Base-by-base conservation (phyloP, 2,888 invertebrate genomes). In the Drosophila affinis region DNA sequence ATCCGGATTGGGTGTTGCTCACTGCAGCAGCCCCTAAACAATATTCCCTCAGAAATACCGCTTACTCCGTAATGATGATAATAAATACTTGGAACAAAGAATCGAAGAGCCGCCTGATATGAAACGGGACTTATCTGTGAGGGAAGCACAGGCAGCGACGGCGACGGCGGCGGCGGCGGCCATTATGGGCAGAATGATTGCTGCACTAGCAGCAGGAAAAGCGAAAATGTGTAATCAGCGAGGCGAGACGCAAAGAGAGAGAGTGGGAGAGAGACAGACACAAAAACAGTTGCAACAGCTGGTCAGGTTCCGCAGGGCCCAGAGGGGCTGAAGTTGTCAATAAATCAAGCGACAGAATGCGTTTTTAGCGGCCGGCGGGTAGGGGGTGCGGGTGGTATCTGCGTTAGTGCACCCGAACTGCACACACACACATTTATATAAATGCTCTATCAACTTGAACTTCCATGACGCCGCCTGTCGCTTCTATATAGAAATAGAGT, bases 191-290 rank as follows among this genome's bases (percentile, higher is more conserved):
- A 39, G 39, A 39, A 3, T 39, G 39, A 46, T 32, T 21, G 27
- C 21, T 21, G 49, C 21, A 49, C 9, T 27, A 29, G n/a, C 49
- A 48, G n/a, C 39, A 57, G 47, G 32, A 57, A 78, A 78, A 78
- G 61, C 51, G 32, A 65, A 61, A 68, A 49, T 24, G 32, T 75
- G 51, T 77, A 78, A 77, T 75, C 79, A 78, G 56, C 75, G 77
- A 72, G 62, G 79, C 79, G 79, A 72, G 53, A 58, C 58, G 58
- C 24, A 32, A 24, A 58, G 21, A 44, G 48, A 49, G 48, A 14
- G 39, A 12, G n/a, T n/a, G n/a, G n/a, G 34, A 47, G 59, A 60
- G 34, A n/a, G 24, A 53, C 46, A 53, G 24, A 56, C 45, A 68
- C 51, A 57, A 62, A 48, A 18, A 48, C 47, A 48, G 47, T 48